phyloP scores from a whole-genome alignment of 2,113 vertebrate genomes.

The Charadrius vociferus region DNA sequence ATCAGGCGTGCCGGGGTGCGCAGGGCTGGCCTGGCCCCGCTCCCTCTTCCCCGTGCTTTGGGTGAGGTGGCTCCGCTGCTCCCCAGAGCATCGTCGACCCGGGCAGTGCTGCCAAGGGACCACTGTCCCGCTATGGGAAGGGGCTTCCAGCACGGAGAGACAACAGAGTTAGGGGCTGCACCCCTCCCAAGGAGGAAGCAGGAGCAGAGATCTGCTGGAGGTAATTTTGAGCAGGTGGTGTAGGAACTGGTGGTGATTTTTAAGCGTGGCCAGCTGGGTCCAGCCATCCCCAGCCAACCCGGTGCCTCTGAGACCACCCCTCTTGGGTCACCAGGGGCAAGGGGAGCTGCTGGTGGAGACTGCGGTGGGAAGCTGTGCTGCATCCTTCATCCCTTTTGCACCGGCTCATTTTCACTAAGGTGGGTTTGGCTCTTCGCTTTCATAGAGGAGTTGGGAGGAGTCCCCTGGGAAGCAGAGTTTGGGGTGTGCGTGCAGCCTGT shows the following conservation, averaged over 20 bases:
- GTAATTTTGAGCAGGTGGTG: background rate
- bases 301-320: background rate
- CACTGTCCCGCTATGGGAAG: accelerated
- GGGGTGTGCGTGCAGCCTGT: too few species aligned
- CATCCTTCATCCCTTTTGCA: background rate
- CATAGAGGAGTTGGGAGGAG: background rate
- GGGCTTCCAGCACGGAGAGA: background rate
- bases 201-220: background rate
- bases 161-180: background rate
- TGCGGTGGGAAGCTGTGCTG: background rate
- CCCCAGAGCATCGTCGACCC: background rate
- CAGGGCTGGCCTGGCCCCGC: accelerated
- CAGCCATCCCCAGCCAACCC: background rate
- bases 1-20: too few species aligned
- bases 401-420: background rate
- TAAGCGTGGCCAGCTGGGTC: background rate
- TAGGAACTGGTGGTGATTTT: background rate
- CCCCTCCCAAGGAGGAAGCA: background rate
- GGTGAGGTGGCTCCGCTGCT: accelerated
- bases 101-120: background rate
- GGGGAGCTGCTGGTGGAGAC: too few species aligned
- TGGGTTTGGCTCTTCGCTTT: background rate
- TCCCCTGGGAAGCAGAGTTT: background rate
- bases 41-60: background rate
- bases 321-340: accelerated